Base-by-base conservation (phyloP, 2,113 vertebrate genomes). In the Collichthys lucidus region DNA sequence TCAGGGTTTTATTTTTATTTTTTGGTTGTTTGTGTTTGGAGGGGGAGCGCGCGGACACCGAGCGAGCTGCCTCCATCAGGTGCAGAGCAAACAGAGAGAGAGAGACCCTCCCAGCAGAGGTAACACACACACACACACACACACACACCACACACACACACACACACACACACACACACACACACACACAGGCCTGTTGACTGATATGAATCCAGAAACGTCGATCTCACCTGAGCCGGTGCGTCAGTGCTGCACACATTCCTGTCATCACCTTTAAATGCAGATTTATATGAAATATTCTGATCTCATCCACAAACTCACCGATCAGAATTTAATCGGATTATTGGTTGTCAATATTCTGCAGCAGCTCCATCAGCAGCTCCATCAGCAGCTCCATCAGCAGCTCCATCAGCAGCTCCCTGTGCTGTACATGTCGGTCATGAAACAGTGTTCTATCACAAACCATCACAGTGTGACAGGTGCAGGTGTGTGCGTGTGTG, bases 51-150 rank as follows among this genome's bases (percentile, higher is more conserved):
- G 2, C 9, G 24, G 47, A 69, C 59, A 50, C 35, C 40, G 68
- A 77, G 49, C 47, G 47, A 63, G 69, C 68, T 67, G 76, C 16
- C 60, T 70, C 55, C 78, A 49, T 73, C 72, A 77, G 85, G 72
- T 77, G 80, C 72, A 74, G 42, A 67, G 61, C 40, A 64, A 44
- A 77, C 46, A 61, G 68, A 53, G 49, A 40, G 50, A 75, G 35
- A 50, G 75, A 55, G 77, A 91, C 62, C 86, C 90, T 78, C 87
- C 88, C 79, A 86, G 75, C 80, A 88, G 80, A 90, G 90, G 90
- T 92, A 75, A 91, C 53, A 61, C 11, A 61, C n/a, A 44, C 7
- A 17, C 2, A 67, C 77, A 67, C 1, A 46, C n/a, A 44, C 66
- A 56, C 70, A 17, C n/a, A n/a, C n/a, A n/a, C n/a, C n/a, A n/a